Evolutionary conservation across 2,888 invertebrate species (phyloP).

Genomic region (Habrosyne pyritoides): DNA sequence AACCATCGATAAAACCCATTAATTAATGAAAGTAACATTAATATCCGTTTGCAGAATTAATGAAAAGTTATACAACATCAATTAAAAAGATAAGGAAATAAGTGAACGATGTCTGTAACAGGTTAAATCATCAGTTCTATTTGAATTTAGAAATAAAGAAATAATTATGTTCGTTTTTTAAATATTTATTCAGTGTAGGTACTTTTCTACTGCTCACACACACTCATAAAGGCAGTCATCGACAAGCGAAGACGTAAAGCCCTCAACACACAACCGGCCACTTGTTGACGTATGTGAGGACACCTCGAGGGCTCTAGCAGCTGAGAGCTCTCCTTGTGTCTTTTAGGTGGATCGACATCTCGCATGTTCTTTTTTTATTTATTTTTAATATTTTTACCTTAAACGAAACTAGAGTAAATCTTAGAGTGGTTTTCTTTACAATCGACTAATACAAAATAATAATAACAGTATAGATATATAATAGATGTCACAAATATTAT

Average conservation of each 20-base stretch:
- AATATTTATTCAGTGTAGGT: slow-evolving; percentile 16
- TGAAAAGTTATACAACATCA: not conserved
- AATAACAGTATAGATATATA: too few species aligned
- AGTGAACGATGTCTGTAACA: slow-evolving; percentile 30
- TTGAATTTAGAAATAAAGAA: too few species aligned
- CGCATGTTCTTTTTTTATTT: slow-evolving; percentile 7
- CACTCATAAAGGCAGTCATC: slow-evolving; percentile 15
- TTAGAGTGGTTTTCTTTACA: not conserved
- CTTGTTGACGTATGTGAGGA: slow-evolving; percentile 67
- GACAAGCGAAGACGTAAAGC: slow-evolving; percentile 35
- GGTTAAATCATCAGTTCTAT: slow-evolving; percentile 12
- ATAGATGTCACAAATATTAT: too few species aligned
- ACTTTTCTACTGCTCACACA: not conserved
- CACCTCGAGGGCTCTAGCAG: slow-evolving; percentile 64
- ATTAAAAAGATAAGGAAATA: slow-evolving; percentile 21
- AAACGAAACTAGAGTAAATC: not conserved
- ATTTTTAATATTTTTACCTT: not conserved
- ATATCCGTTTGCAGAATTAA: slow-evolving; percentile 9
- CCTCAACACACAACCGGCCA: slow-evolving; percentile 60
- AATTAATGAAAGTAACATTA: slow-evolving; percentile 10
- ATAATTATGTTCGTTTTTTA: slow-evolving; percentile 27
- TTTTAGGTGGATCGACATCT: slow-evolving; percentile 54
- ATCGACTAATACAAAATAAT: too few species aligned
- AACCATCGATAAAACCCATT: slow-evolving; percentile 14
- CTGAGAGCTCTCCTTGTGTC: slow-evolving; percentile 65